These are phyloP conservation scores for Elaphurus davidianus DNA, from an alignment of 2,113 vertebrate species.

Conservation along the genomic window DNA sequence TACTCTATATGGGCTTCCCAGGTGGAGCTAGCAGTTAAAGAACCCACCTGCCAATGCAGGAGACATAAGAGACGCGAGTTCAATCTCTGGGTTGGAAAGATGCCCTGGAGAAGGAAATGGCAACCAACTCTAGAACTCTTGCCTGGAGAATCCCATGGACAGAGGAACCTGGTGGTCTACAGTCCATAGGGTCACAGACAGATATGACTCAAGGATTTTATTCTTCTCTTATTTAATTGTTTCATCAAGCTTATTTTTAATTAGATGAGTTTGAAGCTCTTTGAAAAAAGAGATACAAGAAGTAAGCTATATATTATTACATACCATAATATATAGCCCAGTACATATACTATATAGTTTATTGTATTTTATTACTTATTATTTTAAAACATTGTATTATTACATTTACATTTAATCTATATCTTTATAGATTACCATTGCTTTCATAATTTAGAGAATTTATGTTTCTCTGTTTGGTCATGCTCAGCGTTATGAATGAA, in stretches of 20 bases:
- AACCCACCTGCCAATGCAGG: not conserved
- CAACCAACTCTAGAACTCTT: not conserved
- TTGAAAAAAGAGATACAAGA: slow-evolving; percentile 1
- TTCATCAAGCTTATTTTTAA: not conserved
- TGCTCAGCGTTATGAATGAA: not conserved
- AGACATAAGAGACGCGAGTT: not conserved
- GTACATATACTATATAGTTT: not conserved
- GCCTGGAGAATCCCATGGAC: not conserved
- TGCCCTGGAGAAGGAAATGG: not conserved
- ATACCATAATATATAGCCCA: not conserved
- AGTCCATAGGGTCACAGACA: not conserved
- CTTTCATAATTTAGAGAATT: slow-evolving; percentile 39
- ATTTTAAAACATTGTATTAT: not conserved
- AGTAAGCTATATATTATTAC: not conserved
- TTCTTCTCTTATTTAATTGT: not conserved
- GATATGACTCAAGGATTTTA: not conserved
- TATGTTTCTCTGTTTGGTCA: not conserved
- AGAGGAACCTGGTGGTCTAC: not conserved
- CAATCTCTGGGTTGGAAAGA: not conserved
- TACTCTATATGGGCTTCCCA: not conserved
- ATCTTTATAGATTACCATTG: not conserved
- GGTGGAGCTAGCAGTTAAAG: not conserved
- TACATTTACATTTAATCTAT: not conserved
- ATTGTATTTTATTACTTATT: not conserved
- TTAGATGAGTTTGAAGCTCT: not conserved